Percentiles rank a stretch among this genome's conserved stretches.
phyloP scores from a whole-genome alignment of 2,797 vertebrate genomes.

The Enteromius mattozi region DNA sequence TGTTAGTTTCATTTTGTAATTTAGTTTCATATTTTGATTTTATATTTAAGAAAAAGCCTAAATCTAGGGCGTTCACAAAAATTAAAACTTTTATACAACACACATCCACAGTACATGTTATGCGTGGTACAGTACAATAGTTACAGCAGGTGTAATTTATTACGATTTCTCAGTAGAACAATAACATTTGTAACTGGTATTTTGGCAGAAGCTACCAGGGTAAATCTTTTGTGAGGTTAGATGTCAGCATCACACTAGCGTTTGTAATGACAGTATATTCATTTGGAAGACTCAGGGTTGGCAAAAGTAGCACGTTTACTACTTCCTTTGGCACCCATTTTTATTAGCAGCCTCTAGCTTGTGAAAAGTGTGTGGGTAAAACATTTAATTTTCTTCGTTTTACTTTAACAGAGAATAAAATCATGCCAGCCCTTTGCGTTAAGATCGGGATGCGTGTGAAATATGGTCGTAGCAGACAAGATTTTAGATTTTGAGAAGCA shows the following conservation, averaged over 20 bases:
- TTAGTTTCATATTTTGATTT: neutral
- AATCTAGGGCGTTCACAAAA: neutral
- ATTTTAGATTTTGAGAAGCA: slow-evolving; percentile 73
- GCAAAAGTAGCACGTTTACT: slow-evolving; percentile 21
- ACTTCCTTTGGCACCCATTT: slow-evolving; percentile 40
- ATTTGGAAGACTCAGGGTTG: slow-evolving; percentile 13
- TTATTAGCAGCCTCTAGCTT: slow-evolving; percentile 41
- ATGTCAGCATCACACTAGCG: slow-evolving; percentile 4
- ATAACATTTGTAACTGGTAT: neutral
- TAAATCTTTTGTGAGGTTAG: slow-evolving; percentile 1
- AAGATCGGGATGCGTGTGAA: slow-evolving; percentile 55
- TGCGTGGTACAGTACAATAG: neutral
- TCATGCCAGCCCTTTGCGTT: slow-evolving; percentile 24
- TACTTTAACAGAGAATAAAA: slow-evolving; percentile 17
- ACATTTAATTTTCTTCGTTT: slow-evolving; percentile 28
- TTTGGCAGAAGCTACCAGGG: neutral
- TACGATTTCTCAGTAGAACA: neutral
- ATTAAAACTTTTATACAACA: too few species aligned
- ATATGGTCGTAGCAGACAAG: slow-evolving; percentile 67
- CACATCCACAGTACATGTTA: neutral
- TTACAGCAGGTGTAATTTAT: neutral
- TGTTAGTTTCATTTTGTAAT: neutral
- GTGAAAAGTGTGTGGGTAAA: slow-evolving; percentile 36
- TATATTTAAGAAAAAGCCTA: neutral
- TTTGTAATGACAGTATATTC: slow-evolving; percentile 2